phyloP scores from a whole-genome alignment of 2,113 vertebrate species.

The Cyanistes caeruleus region DNA sequence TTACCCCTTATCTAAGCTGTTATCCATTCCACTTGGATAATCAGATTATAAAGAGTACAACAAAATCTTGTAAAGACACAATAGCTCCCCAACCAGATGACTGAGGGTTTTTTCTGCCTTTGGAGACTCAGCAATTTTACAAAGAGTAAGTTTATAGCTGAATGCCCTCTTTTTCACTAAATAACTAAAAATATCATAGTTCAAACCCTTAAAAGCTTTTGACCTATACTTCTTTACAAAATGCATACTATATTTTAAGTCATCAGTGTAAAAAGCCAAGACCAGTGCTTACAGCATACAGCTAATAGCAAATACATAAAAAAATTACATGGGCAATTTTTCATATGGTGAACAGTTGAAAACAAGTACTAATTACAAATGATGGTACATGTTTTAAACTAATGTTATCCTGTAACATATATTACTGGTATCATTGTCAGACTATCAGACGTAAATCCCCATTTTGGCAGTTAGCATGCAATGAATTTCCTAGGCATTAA shows the following conservation, averaged over 20 bases:
- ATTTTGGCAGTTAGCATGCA: background rate
- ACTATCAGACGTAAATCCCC: background rate
- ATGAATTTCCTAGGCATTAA: background rate
- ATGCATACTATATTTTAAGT: background rate
- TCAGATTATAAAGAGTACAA: background rate
- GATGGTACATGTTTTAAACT: background rate
- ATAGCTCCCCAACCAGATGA: background rate
- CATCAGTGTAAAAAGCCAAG: background rate
- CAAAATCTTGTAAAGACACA: background rate
- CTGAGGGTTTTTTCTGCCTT: background rate
- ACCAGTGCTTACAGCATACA: background rate
- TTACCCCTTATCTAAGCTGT: background rate
- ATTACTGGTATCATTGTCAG: background rate
- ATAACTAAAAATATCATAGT: background rate
- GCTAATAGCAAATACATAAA: background rate
- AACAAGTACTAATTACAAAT: background rate
- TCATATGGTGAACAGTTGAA: background rate
- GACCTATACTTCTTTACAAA: background rate
- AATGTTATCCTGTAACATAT: background rate
- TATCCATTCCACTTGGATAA: background rate
- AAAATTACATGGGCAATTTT: background rate
- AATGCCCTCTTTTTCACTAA: background rate
- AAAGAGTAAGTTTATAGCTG: background rate
- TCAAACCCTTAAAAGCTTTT: background rate
- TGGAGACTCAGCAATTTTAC: background rate